These are phyloP conservation scores for Drosophila gaucha DNA, from an alignment of 2,888 invertebrate species.

Conservation along the genomic window DNA sequence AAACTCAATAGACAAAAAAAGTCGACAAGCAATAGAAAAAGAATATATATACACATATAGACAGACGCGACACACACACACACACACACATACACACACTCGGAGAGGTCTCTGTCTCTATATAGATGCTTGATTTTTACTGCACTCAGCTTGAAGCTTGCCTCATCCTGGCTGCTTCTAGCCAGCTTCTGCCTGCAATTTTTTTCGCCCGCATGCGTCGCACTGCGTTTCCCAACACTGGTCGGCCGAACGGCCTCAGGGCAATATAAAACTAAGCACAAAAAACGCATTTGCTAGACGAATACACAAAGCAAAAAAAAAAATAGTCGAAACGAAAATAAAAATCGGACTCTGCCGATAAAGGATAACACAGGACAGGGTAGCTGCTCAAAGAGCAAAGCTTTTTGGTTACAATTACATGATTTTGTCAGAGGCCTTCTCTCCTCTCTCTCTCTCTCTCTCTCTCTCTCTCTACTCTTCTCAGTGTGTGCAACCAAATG, in stretches of 20 bases:
- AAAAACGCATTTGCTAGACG: conserved; percentile 72
- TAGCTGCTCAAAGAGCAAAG: conserved; percentile 33
- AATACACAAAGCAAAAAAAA: conserved; percentile 1
- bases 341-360: conserved; percentile 9
- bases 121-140: conserved; percentile 77
- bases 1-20: conserved; percentile 78
- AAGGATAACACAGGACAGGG: conserved; percentile 7
- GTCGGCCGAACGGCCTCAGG: conserved; percentile 3
- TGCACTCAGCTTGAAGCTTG: conserved; percentile 69
- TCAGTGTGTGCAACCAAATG: conserved; percentile 5
- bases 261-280: conserved; percentile 75
- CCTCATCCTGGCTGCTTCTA: conserved; percentile 26
- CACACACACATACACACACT: conserved; percentile 4
- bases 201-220: conserved; percentile 47
- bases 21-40: conserved; percentile 76
- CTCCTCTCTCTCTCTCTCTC: background rate
- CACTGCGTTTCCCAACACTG: conserved; percentile 42
- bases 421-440: conserved; percentile 3
- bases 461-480: background rate
- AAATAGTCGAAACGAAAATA: conserved; percentile 8
- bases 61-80: conserved; percentile 7
- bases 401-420: conserved; percentile 34
- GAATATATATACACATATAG: conserved; percentile 52
- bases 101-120: conserved; percentile 16
- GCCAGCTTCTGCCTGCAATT: conserved; percentile 68